Evolutionary conservation across 2,797 vertebrate species (phyloP).

Genomic region (Platyrinchus mystaceus): DNA sequence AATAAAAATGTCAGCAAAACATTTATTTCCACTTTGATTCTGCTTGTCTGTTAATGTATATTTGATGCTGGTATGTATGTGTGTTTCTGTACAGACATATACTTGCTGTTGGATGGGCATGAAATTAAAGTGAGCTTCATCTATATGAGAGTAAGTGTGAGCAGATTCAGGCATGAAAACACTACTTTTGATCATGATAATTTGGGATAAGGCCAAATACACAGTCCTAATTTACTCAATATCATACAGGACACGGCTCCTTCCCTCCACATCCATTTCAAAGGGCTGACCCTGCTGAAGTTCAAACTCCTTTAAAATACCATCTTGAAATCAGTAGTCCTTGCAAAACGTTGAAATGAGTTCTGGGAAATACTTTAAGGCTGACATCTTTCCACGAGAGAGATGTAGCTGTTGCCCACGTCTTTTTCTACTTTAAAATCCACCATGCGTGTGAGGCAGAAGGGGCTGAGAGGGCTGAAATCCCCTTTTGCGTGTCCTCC

Average conservation of each 20-base stretch:
- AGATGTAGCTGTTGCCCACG: background rate
- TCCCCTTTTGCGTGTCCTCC: background rate
- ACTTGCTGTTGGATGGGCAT: background rate
- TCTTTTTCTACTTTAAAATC: background rate
- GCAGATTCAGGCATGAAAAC: background rate
- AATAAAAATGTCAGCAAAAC: constrained; percentile 40
- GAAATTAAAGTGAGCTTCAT: background rate
- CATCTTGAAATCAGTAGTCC: background rate
- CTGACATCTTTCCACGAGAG: background rate
- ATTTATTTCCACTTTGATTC: background rate
- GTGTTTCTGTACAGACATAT: fast-evolving
- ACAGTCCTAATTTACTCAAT: fast-evolving
- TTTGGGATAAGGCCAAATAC: background rate
- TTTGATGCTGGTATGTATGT: background rate
- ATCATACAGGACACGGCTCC: background rate
- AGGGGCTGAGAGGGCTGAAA: background rate
- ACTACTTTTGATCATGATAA: background rate
- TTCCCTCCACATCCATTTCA: background rate
- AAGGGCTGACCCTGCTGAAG: background rate
- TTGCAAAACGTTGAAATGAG: background rate
- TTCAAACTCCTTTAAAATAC: background rate
- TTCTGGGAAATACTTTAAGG: background rate
- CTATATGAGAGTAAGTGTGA: background rate
- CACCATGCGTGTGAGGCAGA: background rate
- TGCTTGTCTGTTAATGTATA: background rate